Evolutionary conservation across 2,888 invertebrate species (phyloP), one percentile per base, ranked within the genome.

Genomic region (Luffia ferchaultella): DNA sequence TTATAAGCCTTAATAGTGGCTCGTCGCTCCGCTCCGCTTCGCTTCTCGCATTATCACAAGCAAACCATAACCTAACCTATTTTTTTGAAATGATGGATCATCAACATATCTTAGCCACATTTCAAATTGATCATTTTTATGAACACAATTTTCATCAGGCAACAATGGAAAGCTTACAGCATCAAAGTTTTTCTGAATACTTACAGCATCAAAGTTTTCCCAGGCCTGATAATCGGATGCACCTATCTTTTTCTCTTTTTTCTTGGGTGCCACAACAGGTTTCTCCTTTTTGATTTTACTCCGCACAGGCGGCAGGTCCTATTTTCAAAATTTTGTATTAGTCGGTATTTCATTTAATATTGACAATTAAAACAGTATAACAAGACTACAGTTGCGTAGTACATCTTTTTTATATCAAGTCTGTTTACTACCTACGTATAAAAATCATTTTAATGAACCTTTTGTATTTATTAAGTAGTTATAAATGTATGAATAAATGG

Each of bases 191-290:
- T 49, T 17, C 43, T 19, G 45, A 18, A 30, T 47, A 71, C 86
- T 77, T 73, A 91, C 91, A 63, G 86, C 91, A 86, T 93, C 91
- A 86, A 90, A 93, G 62, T 90, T 90, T 40, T 93, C 92, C 93
- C 93, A 93, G 46, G 89, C 83, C 30, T 78, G 60, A 71, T 93
- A 93, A 72, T 93, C 91, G 50, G 77, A 85, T 0, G 87, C 74
- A 51, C 79, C 72, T 41, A 90, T 89, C 57, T 86, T 76, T 57
- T 85, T 83, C 30, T 71, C 73, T 0, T 61, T 59, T 49, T 64
- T 67, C 55, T 76, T 77, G 50, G 62, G 63, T 1, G 59, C 63
- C 20, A 49, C 9, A 41, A 64, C 62, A 9, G 73, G 70, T n/a
- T 68, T 73, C 46, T 78, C 78, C 56, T 74, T 77, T 56, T 72